Conservation (phyloP, 2,797 vertebrate species). For the Paratrypauchen microcephalus region DNA sequence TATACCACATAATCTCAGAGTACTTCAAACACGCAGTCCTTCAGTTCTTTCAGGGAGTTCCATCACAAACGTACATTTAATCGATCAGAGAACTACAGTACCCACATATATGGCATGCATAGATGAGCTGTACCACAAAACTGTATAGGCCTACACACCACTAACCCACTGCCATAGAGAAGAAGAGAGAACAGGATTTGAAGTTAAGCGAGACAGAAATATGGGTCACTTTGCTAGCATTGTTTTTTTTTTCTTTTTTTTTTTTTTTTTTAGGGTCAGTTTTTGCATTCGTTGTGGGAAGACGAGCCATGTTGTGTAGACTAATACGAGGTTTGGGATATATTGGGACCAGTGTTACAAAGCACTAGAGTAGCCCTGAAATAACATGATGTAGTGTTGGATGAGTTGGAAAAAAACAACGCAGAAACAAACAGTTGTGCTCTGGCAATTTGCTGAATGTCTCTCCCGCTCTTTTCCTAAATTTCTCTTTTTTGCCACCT, state of each 20-base stretch:
- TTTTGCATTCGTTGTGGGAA: conserved; percentile 74
- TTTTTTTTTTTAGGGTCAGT: conserved; percentile 9
- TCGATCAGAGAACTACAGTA: conserved; percentile 55
- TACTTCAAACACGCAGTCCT: conserved; percentile 37
- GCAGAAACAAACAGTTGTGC: background rate
- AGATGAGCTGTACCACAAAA: conserved; percentile 72
- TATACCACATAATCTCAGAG: conserved; percentile 38
- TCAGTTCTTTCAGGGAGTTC: conserved; percentile 10
- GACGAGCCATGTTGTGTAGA: conserved; percentile 65
- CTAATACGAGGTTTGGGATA: conserved; percentile 45
- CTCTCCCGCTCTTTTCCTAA: background rate
- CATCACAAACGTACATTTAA: conserved; percentile 25
- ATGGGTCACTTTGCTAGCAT: conserved; percentile 37
- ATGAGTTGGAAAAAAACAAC: background rate
- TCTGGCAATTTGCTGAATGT: too few relatives aligned
- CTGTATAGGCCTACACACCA: conserved; percentile 65
- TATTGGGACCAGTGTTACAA: conserved; percentile 10
- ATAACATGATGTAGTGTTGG: background rate
- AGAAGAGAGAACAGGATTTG: conserved; percentile 19
- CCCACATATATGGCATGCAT: conserved; percentile 76
- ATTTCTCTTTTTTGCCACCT: background rate
- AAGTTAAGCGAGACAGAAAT: conserved; percentile 40
- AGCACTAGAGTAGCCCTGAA: background rate
- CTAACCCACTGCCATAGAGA: conserved; percentile 61
- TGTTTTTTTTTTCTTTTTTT: background rate